Evolutionary conservation across 2,113 vertebrate species (phyloP).

Genomic region (Cinclus cinclus): DNA sequence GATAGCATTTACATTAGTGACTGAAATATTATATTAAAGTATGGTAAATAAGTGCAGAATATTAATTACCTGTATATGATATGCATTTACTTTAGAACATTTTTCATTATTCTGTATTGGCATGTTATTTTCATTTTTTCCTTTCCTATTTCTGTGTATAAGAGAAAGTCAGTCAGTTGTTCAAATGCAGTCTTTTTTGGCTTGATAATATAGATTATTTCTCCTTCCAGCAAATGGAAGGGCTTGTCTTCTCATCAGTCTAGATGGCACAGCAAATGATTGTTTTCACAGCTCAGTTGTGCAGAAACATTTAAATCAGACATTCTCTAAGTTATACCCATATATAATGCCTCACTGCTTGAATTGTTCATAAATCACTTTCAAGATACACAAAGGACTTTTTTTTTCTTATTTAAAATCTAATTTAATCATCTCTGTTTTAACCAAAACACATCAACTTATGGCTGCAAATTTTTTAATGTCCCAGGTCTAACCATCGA

Average conservation of each 20-base stretch:
- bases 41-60: not conserved
- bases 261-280: not conserved
- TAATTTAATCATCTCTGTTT: not conserved
- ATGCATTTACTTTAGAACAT: not conserved
- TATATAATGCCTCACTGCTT: not conserved
- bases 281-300: not conserved
- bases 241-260: not conserved
- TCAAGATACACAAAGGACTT: not conserved
- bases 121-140: not conserved
- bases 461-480: not conserved
- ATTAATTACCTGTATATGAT: not conserved
- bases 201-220: not conserved
- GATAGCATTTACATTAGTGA: not conserved
- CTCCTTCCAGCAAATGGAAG: not conserved
- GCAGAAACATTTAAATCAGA: not conserved
- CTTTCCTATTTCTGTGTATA: not conserved
- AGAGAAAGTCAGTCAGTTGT: not conserved
- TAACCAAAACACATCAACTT: not conserved
- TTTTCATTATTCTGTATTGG: not conserved
- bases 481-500: not conserved
- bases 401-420: not conserved
- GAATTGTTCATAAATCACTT: not conserved
- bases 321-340: not conserved
- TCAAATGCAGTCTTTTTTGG: not conserved
- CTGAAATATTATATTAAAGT: not conserved